phyloP scores from a whole-genome alignment of 2,113 vertebrate species.

The Halcyon senegalensis region DNA sequence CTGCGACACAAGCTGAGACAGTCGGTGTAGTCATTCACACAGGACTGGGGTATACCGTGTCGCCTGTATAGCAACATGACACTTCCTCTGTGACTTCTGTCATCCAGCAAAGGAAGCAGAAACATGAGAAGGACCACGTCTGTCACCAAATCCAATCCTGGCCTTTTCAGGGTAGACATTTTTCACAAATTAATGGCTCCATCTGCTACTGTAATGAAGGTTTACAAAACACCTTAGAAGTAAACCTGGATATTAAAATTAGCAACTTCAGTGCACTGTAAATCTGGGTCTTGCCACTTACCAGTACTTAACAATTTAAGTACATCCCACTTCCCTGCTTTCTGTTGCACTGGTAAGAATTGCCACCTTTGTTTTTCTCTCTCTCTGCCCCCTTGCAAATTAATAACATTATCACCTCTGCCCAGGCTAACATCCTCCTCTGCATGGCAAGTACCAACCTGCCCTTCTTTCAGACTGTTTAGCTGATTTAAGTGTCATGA shows the following conservation, averaged over 20 bases:
- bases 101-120: background rate
- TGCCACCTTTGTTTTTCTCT: background rate
- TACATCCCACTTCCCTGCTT: background rate
- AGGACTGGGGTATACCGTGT: fast-evolving
- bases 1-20: background rate
- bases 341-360: background rate
- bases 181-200: background rate
- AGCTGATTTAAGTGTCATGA: background rate
- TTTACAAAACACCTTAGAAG: background rate
- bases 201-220: background rate
- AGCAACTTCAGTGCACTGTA: background rate
- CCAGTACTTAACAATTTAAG: background rate
- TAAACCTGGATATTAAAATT: background rate
- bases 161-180: background rate
- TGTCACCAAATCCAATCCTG: background rate
- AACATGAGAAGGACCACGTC: background rate
- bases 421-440: background rate
- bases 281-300: background rate
- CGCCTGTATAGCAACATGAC: background rate
- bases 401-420: background rate
- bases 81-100: background rate
- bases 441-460: background rate
- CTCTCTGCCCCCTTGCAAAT: background rate
- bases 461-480: background rate
- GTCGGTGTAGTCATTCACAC: background rate